Evolutionary conservation across 2,113 vertebrate species (phyloP), one percentile per base, ranked within the genome.

Genomic region (Pterophyllum scalare): DNA sequence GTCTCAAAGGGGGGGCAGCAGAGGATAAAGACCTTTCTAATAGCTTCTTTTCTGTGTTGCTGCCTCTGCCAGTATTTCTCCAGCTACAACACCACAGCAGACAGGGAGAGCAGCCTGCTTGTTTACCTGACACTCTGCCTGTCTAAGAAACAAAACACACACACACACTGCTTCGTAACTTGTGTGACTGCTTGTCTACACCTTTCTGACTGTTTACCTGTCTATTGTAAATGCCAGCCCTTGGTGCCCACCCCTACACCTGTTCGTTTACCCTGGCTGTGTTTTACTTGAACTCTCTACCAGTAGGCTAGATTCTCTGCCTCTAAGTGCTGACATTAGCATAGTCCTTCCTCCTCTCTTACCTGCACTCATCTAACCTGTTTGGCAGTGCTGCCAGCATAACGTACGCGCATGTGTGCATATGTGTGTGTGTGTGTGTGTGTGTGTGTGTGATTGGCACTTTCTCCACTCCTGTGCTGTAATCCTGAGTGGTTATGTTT

Each of bases 281-380:
- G 59, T 79, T 84, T 84, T 38, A 59, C 52, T 38, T 77, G 24
- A 61, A 33, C 76, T 83, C 22, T 75, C 62, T 81, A 33, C 40
- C 75, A 80, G 65, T 57, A 35, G 28, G 62, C 40, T 80, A 54
- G 79, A 65, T 67, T 87, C 62, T 77, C 35, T 58, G 26, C 24
- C 28, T 87, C 26, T 72, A 31, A 89, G 81, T 77, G 49, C 78
- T 84, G 75, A 83, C 87, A 94, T 92, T 91, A 93, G 84, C 80
- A 91, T 84, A 88, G 91, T 77, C 83, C 89, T 80, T 77, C 93
- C 91, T 94, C 92, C 82, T 59, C 33, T 56, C 93, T 94, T 96
- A 96, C 96, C 96, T 95, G 93, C 90, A 96, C 97, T 97, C 94
- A 96, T 96, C 96, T 85, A 97, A 98, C 97, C 97, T 97, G 97